Conservation (phyloP, 2,888 invertebrate species). For the Drosophila borborema region DNA sequence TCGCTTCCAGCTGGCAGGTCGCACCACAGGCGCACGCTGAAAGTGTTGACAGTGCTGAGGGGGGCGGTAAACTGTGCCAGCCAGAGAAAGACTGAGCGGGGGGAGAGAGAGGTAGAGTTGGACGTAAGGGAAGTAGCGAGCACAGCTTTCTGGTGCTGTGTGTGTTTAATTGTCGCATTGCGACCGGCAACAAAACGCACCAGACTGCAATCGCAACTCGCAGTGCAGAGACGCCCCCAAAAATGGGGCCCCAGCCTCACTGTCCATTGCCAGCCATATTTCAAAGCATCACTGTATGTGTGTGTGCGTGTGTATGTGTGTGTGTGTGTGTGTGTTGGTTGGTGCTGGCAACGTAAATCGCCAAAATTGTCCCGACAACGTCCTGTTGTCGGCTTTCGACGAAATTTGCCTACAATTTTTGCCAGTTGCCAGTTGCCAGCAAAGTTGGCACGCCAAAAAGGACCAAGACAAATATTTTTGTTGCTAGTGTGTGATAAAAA, state of each 20-base stretch:
- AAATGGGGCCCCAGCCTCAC: not conserved
- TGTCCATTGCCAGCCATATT: conserved; percentile 59
- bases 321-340: conserved; percentile 21
- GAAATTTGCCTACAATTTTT: conserved; percentile 73
- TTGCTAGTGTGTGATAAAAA: conserved; percentile 65
- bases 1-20: conserved; percentile 49
- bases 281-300: conserved; percentile 46
- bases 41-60: conserved; percentile 47
- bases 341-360: conserved; percentile 67
- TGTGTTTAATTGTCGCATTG: conserved; percentile 78
- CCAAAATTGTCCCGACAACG: conserved; percentile 63
- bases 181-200: conserved; percentile 58
- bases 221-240: conserved; percentile 41
- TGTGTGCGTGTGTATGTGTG: conserved; percentile 22
- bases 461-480: conserved; percentile 66
- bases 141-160: conserved; percentile 31
- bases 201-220: conserved; percentile 45
- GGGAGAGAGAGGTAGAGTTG: too few relatives aligned
- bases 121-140: not conserved
- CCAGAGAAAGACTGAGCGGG: accelerated
- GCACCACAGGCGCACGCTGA: conserved; percentile 34
- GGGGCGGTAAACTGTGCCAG: not conserved
- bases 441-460: conserved; percentile 61
- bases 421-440: conserved; percentile 54
- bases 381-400: conserved; percentile 69